Evolutionary conservation across 2,888 invertebrate species (phyloP), one percentile per base, ranked within the genome.

Genomic region (Ypsolopha sequella): DNA sequence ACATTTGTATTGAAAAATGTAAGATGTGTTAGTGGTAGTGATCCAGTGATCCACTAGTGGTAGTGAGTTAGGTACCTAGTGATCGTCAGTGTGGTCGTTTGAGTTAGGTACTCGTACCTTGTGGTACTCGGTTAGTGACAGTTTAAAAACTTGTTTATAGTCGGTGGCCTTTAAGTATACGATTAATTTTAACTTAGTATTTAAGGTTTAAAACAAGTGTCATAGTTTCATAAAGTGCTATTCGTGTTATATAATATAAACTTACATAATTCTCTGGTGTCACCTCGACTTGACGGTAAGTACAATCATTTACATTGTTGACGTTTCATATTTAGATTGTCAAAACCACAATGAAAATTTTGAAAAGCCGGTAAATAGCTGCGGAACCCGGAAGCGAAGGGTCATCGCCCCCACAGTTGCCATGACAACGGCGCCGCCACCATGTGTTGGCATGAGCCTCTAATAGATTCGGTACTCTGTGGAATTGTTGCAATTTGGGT

Each of bases 351-450:
- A n/a, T 35, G 47, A 47, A 47, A 9, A 48, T 48, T 38, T 43
- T 46, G 43, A 34, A 49, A 48, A 36, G 36, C 48, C n/a, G 6
- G 38, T 24, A 24, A 24, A 24, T 38, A 24, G 14, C 14, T 14
- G 41, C 39, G 48, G 48, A 36, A 44, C 62, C 59, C 62, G 68
- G 64, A 64, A 62, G 65, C 60, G 74, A 69, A 68, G 71, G 81
- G 77, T 78, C 79, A 68, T 74, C 72, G 80, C 80, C 76, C 81
- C 61, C 60, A 58, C 24, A 24, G 84, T 80, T 65, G 70, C 67
- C 70, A 81, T 79, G 75, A 70, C 60, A 52, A 85, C 80, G 63
- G 70, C 55, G 57, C 55, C 64, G 66, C 70, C 47, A 70, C 73
- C 76, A 72, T 74, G 73, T 72, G 74, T 68, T 65, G 62, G 59